Evolutionary conservation across 2,797 vertebrate species (phyloP).

Genomic region (Prunella strophiata): DNA sequence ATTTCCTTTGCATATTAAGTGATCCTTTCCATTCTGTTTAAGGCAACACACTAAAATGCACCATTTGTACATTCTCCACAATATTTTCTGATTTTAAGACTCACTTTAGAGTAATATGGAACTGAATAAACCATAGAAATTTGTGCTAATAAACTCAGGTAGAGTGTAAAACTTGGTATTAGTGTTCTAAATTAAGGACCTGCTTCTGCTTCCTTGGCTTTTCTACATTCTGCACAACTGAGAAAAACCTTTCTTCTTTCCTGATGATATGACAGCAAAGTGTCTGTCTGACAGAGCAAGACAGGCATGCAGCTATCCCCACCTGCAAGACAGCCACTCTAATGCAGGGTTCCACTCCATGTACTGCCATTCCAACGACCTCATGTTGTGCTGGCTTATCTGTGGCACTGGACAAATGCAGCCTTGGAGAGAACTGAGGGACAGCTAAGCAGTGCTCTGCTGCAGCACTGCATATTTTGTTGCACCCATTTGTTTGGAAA

Average conservation of each 20-base stretch:
- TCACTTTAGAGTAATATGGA: conserved; percentile 38
- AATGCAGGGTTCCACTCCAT: not conserved
- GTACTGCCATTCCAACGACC: not conserved
- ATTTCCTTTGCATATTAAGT: conserved; percentile 53
- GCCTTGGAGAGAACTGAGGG: not conserved
- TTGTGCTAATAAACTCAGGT: conserved; percentile 25
- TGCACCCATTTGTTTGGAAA: not conserved
- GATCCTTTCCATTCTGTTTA: conserved; percentile 47
- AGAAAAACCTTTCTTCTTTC: not conserved
- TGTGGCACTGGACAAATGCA: not conserved
- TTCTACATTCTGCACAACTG: not conserved
- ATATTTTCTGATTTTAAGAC: conserved; percentile 56
- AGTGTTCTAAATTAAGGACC: not conserved
- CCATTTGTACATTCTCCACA: conserved; percentile 20
- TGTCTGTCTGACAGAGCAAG: not conserved
- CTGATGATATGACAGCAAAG: not conserved
- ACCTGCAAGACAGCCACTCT: not conserved
- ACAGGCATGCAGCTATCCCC: not conserved
- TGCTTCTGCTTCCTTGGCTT: not conserved
- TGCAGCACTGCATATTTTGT: not conserved
- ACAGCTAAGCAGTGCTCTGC: not conserved
- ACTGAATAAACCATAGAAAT: conserved; percentile 46
- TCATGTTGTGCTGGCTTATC: not conserved
- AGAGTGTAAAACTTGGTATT: not conserved
- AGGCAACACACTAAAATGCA: conserved; percentile 45